phyloP scores from a whole-genome alignment of 37 sponge, comb jelly and placozoan species.

The Agelas oroides region DNA sequence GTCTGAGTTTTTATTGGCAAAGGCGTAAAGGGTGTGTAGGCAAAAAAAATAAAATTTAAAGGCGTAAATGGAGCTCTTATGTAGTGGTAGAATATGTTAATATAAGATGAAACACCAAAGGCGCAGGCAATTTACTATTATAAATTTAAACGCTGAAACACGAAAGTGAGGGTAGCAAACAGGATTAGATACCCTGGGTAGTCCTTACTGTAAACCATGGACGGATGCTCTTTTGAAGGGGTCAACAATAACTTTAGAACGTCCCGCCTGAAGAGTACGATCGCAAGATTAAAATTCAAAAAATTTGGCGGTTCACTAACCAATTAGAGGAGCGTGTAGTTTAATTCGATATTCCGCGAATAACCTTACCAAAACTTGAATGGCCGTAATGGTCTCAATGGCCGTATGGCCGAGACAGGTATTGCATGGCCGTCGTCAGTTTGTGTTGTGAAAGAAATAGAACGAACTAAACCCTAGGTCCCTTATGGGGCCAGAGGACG shows the following conservation, averaged over 20 bases:
- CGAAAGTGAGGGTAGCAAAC: conserved; percentile 87
- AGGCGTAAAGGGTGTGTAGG: conserved; percentile 90
- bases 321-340: conserved; percentile 92
- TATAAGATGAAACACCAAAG: conserved; percentile 77
- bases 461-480: conserved; percentile 67
- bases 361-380: conserved; percentile 87
- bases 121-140: conserved; percentile 77
- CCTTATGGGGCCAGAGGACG: conserved; percentile 38
- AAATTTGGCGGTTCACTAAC: conserved; percentile 91
- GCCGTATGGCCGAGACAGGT: too few species aligned
- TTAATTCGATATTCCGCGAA: conserved; percentile 89
- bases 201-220: conserved; percentile 87
- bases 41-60: conserved; percentile 7
- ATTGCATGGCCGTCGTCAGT: conserved; percentile 92
- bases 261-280: conserved; percentile 88
- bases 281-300: conserved; percentile 89
- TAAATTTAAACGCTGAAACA: conserved; percentile 58
- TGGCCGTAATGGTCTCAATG: conserved; percentile 21
- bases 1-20: conserved; percentile 74
- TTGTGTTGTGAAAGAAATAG: conserved; percentile 81
- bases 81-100: conserved; percentile 81
- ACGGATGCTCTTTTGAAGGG: conserved; percentile 16
- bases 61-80: conserved; percentile 77
- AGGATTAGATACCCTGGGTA: conserved; percentile 91
- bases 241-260: conserved; percentile 51